phyloP scores from a whole-genome alignment of 2,888 invertebrate species.

The Meghimatium bilineatum region DNA sequence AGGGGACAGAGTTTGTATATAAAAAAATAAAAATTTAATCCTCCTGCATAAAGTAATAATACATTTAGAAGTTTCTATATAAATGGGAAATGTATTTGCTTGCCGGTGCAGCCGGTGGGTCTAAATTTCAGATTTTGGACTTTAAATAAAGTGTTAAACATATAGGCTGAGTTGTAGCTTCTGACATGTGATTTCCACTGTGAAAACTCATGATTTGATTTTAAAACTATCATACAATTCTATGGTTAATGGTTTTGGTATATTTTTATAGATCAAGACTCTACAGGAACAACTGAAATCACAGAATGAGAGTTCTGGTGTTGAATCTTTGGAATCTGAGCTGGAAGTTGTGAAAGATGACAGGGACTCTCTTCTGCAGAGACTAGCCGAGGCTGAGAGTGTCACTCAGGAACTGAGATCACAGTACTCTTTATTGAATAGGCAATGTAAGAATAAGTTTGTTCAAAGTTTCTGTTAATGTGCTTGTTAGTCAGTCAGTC shows the following conservation, averaged over 20 bases:
- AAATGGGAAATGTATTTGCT: no score
- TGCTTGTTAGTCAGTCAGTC: no score
- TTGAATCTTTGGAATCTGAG: constrained; percentile 56
- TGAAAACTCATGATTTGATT: no score
- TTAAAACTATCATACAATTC: background rate
- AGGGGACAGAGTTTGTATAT: no score
- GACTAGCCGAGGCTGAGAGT: constrained; percentile 56
- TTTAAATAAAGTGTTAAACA: no score
- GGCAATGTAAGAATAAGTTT: constrained; percentile 48
- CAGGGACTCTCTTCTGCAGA: constrained; percentile 55
- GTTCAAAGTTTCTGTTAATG: constrained; percentile 2
- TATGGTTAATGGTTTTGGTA: background rate
- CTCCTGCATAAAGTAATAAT: no score
- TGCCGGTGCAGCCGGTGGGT: no score
- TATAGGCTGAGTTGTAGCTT: no score
- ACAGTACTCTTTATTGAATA: constrained; percentile 50
- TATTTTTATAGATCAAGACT: constrained; percentile 54
- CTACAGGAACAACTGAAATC: constrained; percentile 55
- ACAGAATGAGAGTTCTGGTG: constrained; percentile 49
- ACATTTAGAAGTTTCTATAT: no score
- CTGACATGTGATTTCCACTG: no score
- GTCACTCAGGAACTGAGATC: constrained; percentile 56
- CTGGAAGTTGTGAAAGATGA: constrained; percentile 55
- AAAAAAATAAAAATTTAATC: no score
- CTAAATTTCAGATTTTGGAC: no score